Base-by-base conservation (phyloP, 2,888 invertebrate species). In the Aspidapion aeneum region DNA sequence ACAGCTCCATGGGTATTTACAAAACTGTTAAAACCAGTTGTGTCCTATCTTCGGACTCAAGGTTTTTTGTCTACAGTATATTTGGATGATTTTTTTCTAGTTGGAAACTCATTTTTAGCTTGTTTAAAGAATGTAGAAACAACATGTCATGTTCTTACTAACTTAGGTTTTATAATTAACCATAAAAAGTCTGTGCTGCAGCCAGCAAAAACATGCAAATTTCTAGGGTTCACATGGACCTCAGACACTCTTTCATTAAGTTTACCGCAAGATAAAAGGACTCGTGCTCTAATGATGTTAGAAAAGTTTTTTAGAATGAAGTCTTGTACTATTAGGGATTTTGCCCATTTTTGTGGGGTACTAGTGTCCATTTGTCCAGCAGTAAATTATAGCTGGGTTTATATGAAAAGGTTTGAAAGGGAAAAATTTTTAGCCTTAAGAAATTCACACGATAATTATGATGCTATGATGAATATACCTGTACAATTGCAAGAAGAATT, bases 1-100 rank as follows among this genome's bases (percentile, higher is more conserved):
- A 59, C 61, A 16, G 67, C 66, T 3, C 70, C 73, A 7, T 71
- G 50, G 52, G 54, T 72, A 18, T 72, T 72, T 62, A 72, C 72
- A 9, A 72, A 73, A 57, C 21, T 72, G 17, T 48, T 70, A 60
- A 69, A 68, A 62, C 66, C 69, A 50, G 65, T 70, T 12, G 55
- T 70, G 1, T 50, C 57, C 9, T 21, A 19, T 21, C 59, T 70
- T 9, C 63, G 69, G 62, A 49, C 50, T 51, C 48, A 59, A 63
- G 69, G 35, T 3, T 35, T 35, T 35, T 35, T 35, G 12, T 35
- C 35, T 35, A 12, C 12, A 35, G 35, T 35, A 19, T 69, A 70
- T 60, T 57, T 71, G 18, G 71, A 71, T 60, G 71, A 70, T 60
- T 61, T 69, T 55, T 55, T 69, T 9, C 18, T 66, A 1, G 51